These are phyloP conservation scores for Drosophila nigromelanica DNA, from an alignment of 1,140 invertebrate species.

Conservation along the genomic window DNA sequence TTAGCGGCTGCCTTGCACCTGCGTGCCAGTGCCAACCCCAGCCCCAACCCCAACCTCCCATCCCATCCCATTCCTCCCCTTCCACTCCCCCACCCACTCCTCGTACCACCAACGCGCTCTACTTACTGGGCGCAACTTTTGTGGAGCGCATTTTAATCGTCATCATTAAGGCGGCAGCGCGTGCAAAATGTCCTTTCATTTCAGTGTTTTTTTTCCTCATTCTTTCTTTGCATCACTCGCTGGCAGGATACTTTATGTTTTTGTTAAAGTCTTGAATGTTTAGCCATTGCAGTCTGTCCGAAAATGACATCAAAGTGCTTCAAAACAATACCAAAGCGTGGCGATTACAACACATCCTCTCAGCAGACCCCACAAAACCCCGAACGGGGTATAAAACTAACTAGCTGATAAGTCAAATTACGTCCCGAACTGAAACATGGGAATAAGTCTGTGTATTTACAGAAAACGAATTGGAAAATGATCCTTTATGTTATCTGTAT, in stretches of 20 bases:
- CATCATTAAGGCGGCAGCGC: constrained; percentile 69
- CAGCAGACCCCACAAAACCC: no score
- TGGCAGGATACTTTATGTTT: constrained; percentile 21
- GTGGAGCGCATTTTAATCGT: constrained; percentile 70
- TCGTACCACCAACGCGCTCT: constrained; percentile 1
- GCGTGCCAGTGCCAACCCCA: no score
- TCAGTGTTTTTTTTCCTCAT: constrained; percentile 30
- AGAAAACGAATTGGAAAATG: no score
- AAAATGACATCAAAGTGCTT: constrained; percentile 48
- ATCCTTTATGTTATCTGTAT: no score
- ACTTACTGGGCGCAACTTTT: not conserved
- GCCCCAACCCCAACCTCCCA: no score
- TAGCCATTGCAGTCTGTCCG: constrained; percentile 35
- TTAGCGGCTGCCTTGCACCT: no score
- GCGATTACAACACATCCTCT: constrained; percentile 1
- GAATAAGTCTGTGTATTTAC: no score
- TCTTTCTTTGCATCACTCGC: not conserved
- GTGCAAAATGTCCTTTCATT: constrained; percentile 67
- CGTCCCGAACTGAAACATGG: no score
- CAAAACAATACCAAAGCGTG: constrained; percentile 22
- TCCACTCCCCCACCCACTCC: not conserved
- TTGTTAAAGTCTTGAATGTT: constrained; percentile 24
- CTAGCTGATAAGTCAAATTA: no score
- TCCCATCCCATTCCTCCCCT: not conserved
- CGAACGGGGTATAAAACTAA: no score